Evolutionary conservation across 2,113 vertebrate genomes (phyloP), one percentile per base, ranked within the genome.

Genomic region (Serilophus lunatus): DNA sequence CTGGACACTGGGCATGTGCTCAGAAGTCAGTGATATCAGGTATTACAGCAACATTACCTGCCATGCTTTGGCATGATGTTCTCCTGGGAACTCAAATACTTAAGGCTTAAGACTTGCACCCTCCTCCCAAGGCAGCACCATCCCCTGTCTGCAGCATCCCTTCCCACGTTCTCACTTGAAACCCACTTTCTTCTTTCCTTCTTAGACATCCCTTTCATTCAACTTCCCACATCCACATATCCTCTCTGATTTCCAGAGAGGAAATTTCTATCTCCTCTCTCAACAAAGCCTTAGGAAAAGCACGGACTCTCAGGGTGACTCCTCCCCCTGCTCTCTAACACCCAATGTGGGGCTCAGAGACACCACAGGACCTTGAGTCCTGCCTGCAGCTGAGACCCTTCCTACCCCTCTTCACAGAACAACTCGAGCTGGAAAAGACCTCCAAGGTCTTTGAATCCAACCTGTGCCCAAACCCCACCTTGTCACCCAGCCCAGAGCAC

Each of bases 51-150:
- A 12, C 56, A 40, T 16, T 8, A 79, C 50, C n/a, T 29, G 36
- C 31, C 9, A 8, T 0, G 2, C 22, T 60, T 68, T 28, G 26
- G 26, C 36, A 40, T 1, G 8, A 4, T 16, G 3, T 36, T 22
- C 66, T 57, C 64, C 40, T 12, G 12, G 22, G 9, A 94, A 49
- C 53, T 87, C 22, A 42, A 59, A 60, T 26, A 87, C 65, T 82
- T 49, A 23, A 81, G 77, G 47, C 44, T 72, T 54, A 25, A 66
- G 80, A 47, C 12, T 50, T 51, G 29, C 18, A 71, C 42, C 33
- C 45, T 69, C 49, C 64, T 91, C 61, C 45, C 28, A 53, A 82
- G 90, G 53, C 57, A 83, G 87, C 59, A 20, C 56, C 78, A 47
- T 18, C 36, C 38, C 6, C 9, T 8, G 14, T 25, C 18, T 40